Conservation (phyloP, 37 sponge, comb jelly and placozoan species). For the Spongia lamella region DNA sequence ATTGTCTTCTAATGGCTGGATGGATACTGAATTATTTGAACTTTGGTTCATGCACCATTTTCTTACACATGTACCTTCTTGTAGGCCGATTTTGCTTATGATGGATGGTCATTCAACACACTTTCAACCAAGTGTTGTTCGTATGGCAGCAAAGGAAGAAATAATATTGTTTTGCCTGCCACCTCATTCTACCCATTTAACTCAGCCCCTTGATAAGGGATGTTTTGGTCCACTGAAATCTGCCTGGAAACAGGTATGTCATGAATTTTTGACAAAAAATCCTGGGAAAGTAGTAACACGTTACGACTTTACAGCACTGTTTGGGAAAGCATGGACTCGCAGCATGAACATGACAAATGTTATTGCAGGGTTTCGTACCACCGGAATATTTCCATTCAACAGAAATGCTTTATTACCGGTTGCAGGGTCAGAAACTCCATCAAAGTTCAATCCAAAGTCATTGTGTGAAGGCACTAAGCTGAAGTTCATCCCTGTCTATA, state of each 20-base stretch:
- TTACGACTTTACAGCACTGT: slow-evolving; percentile 32
- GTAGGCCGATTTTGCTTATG: slow-evolving; percentile 34
- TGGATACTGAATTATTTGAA: slow-evolving; percentile 23
- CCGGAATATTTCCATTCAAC: slow-evolving; percentile 49
- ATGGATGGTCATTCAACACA: slow-evolving; percentile 57
- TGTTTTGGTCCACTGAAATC: slow-evolving; percentile 32
- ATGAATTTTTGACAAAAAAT: slow-evolving; percentile 10
- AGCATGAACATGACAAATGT: slow-evolving; percentile 48
- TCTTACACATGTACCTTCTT: slow-evolving; percentile 34
- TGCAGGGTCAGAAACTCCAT: too few species aligned
- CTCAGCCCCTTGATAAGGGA: slow-evolving; percentile 53
- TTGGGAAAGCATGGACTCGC: slow-evolving; percentile 34
- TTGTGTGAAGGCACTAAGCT: too few species aligned
- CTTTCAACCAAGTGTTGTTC: slow-evolving; percentile 9
- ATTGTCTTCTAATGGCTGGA: slow-evolving; percentile 49
- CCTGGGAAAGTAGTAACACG: slow-evolving; percentile 37
- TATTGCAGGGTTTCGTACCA: slow-evolving; percentile 39
- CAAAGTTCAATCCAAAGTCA: too few species aligned
- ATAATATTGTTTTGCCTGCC: slow-evolving; percentile 37
- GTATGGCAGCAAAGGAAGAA: slow-evolving; percentile 20
- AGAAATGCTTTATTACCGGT: not conserved
- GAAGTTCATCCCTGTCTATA: too few species aligned
- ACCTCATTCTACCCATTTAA: slow-evolving; percentile 51
- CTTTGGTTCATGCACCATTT: slow-evolving; percentile 53
- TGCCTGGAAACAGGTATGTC: slow-evolving; percentile 35